Base-by-base conservation (phyloP, 1,140 invertebrate genomes). In the Drosophila teissieri region DNA sequence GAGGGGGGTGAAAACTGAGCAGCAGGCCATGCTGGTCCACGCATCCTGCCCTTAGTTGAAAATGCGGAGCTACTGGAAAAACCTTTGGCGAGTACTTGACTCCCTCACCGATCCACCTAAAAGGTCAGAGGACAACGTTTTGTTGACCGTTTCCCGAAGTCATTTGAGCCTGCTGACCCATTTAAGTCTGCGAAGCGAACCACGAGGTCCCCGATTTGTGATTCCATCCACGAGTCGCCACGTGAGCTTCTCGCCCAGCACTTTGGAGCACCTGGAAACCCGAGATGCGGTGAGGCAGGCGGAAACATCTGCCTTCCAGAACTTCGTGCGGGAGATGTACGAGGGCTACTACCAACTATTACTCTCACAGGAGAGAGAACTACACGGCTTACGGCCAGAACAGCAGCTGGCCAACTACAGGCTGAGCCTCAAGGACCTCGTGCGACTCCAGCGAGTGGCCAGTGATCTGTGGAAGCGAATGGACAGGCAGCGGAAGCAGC, bases 301-400 rank as follows among this genome's bases (percentile, higher is more conserved):
- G 11, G 51, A 64, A 14, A 48, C 40, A 2, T 54, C 60, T 12
- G 40, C 60, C 8, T 69, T 69, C 37, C 58, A 69, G 36, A 69
- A 69, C 6, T 69, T 69, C 7, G 34, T 69, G 19, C 48, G 60
- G 0, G 58, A 69, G 15, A 51, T 68, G 57, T 68, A 52, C 27
- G 46, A 68, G 1, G n/a, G 46, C 12, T 36, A 68, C 11, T 68
- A 48, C 27, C 19, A 61, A 14, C 46, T 68, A 8, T 19, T 62
- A 15, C 22, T 68, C 10, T 31, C 40, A 6, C 31, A 69, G 58
- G 48, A 60, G 14, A 39, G 22, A 17, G n/a, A 12, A 12, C 27
- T 12, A 11, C 14, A 4, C 8, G 45, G 6, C 19, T 34, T 11
- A 4, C 15, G 14, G 5, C 17, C 27, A 17, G 56, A 58, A 22